Conservation (phyloP, 2,888 invertebrate species). For the Euphydryas editha region DNA sequence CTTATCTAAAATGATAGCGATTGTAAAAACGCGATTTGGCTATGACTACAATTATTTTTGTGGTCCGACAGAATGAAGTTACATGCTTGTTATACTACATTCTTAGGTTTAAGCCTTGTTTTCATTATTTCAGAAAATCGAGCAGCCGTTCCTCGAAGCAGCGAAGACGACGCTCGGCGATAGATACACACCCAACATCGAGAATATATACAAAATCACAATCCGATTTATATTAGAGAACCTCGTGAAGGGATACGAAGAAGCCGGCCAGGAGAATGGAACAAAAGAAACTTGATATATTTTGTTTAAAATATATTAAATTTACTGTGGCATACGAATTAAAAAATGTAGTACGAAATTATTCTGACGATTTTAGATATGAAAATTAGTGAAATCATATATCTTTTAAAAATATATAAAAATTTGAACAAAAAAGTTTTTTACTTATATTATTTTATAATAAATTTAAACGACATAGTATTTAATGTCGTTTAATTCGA, state of each 20-base stretch:
- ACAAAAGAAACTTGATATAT: conserved; percentile 34
- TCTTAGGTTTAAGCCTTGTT: neutral
- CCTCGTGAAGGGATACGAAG: conserved; percentile 90
- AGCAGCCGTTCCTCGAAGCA: conserved; percentile 93
- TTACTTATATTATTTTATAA: no score
- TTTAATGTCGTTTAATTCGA: no score
- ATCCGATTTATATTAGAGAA: conserved; percentile 95
- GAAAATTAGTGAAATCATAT: no score
- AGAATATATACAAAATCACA: conserved; percentile 93
- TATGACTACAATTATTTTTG: no score
- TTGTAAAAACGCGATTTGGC: no score
- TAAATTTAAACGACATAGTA: no score
- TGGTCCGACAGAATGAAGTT: no score
- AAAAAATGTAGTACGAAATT: neutral
- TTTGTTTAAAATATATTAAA: neutral
- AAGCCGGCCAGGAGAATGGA: conserved; percentile 56
- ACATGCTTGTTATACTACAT: no score
- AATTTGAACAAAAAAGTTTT: no score
- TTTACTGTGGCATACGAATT: neutral
- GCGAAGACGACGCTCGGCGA: conserved; percentile 94
- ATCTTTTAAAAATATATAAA: no score
- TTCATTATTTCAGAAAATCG: conserved; percentile 89
- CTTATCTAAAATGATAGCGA: no score
- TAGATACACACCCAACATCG: conserved; percentile 94
- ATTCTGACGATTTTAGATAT: no score